Conservation (phyloP, 2,797 vertebrate genomes). For the Iguana delicatissima region DNA sequence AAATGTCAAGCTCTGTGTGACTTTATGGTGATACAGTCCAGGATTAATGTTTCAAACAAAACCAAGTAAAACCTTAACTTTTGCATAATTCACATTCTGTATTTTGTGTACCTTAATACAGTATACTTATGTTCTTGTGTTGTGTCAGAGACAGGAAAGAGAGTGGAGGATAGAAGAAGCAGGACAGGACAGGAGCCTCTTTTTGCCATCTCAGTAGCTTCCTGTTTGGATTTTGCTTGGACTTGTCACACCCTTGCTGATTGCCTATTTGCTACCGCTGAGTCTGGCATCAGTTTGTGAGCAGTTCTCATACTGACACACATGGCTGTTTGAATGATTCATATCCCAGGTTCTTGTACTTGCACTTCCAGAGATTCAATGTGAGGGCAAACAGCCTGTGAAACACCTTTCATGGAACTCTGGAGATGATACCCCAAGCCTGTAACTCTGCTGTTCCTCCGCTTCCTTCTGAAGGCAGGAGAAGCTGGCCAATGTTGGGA, state of each 20-base stretch:
- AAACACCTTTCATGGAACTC: neutral
- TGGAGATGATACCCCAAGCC: neutral
- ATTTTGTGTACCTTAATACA: neutral
- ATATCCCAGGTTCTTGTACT: neutral
- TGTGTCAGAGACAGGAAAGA: neutral
- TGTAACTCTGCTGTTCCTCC: neutral
- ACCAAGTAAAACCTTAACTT: neutral
- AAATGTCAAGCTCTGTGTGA: neutral
- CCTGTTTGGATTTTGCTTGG: neutral
- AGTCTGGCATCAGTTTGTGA: neutral
- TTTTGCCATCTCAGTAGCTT: neutral
- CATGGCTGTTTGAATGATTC: neutral
- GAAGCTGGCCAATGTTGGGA: constrained; percentile 43
- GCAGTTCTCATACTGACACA: neutral
- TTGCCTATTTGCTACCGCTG: neutral
- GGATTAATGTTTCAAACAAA: neutral
- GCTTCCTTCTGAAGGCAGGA: neutral
- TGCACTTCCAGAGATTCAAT: neutral
- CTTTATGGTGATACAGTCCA: neutral
- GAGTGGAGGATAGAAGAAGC: neutral
- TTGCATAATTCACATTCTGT: neutral
- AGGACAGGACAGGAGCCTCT: neutral
- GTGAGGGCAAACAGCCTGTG: neutral
- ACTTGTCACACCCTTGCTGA: neutral
- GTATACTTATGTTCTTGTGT: neutral